Evolutionary conservation across 1,140 invertebrate species (phyloP), one percentile per base, ranked within the genome.

Genomic region (Nomia melanderi): DNA sequence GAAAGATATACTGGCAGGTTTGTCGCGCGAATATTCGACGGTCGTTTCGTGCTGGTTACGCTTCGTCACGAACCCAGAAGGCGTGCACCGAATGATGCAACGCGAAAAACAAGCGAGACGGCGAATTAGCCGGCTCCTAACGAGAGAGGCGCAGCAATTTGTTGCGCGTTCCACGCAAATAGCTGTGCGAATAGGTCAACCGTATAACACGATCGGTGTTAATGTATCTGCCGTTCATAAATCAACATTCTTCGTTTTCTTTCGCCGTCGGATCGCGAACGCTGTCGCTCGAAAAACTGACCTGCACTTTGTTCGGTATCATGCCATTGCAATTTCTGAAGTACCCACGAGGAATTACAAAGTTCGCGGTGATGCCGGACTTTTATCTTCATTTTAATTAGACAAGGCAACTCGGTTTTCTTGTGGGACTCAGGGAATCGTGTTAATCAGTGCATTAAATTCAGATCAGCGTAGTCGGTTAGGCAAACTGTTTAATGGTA

Each of bases 101-200:
- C 31, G 23, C 2, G 57, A 77, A 70, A 76, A 53, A 20, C 11
- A 36, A 11, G 29, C 9, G 25, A 31, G 72, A 20, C 31, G 56
- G 27, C 65, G 31, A 77, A 71, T 62, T 71, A 63, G 66, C 25
- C 57, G 27, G 44, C 47, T 77, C 12, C 44, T 77, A 71, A 77
- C 57, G 57, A 70, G 67, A 54, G 71, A 77, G 72, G 72, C 64
- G 72, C 76, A 72, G 47, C 60, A 72, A 65, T 78, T 78, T 73
- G 76, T 73, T 73, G 31, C 70, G 53, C 76, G 76, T 73, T 78
- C 70, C 76, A 73, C 67, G 76, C 76, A 73, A 78, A 78, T 78
- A 78, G 53, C 53, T 65, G 59, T 2, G 59, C 50, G 76, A 73
- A 73, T 78, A 78, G 76, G 76, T 77, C 60, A 65, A 41, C 29